Conservation (phyloP, 2,797 vertebrate species). For the Acipenser oxyrinchus region DNA sequence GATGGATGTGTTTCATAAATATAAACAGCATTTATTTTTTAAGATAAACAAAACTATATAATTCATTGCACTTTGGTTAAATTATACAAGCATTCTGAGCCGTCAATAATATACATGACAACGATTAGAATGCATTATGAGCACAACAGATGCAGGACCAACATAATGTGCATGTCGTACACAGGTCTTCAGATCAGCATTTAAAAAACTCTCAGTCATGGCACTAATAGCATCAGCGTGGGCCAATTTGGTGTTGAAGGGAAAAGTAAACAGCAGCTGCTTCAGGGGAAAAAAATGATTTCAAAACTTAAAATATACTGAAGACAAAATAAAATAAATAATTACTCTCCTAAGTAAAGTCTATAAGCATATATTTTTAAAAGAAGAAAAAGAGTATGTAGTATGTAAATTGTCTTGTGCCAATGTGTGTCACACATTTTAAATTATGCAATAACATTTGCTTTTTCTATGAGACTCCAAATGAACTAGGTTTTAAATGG, state of each 20-base stretch:
- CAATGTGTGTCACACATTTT: no score
- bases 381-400: no score
- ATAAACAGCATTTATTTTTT: neutral
- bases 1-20: slow-evolving; percentile 10
- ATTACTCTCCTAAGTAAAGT: no score
- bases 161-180: neutral
- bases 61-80: slow-evolving; percentile 1
- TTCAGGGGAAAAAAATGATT: neutral
- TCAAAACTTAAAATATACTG: neutral
- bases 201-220: neutral
- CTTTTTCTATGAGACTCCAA: no score
- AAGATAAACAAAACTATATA: slow-evolving; percentile 9
- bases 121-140: slow-evolving; percentile 3
- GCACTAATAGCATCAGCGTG: neutral
- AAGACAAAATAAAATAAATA: no score
- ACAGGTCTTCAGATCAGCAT: neutral
- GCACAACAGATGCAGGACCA: slow-evolving; percentile 1
- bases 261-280: slow-evolving; percentile 2
- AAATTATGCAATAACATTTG: no score
- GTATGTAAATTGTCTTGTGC: no score
- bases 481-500: no score
- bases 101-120: slow-evolving; percentile 5
- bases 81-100: neutral
- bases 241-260: neutral
- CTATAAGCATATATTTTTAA: no score